A percentile compares a stretch with the other conserved stretches of the same genome.
Evolutionary conservation across 2,113 vertebrate genomes (phyloP).

Genomic region (Brachionichthys hirsutus): DNA sequence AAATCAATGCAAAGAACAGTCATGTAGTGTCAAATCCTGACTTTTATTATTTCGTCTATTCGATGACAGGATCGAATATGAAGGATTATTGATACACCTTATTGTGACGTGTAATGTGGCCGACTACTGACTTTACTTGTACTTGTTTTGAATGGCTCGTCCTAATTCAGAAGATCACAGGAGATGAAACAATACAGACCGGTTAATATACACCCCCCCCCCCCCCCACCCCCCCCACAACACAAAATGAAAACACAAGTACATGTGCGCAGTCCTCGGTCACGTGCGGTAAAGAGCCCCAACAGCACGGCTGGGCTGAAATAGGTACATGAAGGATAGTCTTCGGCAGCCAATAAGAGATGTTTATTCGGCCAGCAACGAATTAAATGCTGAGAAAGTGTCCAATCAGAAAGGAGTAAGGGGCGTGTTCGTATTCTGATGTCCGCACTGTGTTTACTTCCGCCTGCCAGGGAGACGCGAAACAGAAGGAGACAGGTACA

Average conservation of each 20-base stretch:
- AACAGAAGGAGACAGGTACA: slow-evolving; percentile 7
- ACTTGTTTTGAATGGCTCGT: too few relatives aligned
- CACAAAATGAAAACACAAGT: slow-evolving; percentile 74
- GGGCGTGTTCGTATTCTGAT: slow-evolving; percentile 32
- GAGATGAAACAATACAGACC: too few relatives aligned
- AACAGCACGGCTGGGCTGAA: slow-evolving; percentile 57
- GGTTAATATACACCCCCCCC: too few relatives aligned
- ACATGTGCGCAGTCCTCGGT: slow-evolving; percentile 70
- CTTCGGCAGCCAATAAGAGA: slow-evolving; percentile 54
- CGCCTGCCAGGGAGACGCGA: slow-evolving; percentile 52
- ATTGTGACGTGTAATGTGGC: too few relatives aligned
- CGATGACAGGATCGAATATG: too few relatives aligned
- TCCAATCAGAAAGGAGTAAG: slow-evolving; percentile 63
- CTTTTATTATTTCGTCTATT: too few relatives aligned
- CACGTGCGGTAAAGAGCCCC: slow-evolving; percentile 70
- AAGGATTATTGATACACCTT: too few relatives aligned
- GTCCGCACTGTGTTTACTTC: slow-evolving; percentile 75
- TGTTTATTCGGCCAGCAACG: slow-evolving; percentile 69
- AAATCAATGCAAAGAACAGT: too few relatives aligned
- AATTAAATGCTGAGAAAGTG: slow-evolving; percentile 33
- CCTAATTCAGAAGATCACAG: too few relatives aligned
- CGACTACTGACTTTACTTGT: too few relatives aligned
- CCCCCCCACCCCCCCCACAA: slow-evolving; percentile 30
- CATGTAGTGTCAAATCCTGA: too few relatives aligned
- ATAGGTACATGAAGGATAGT: slow-evolving; percentile 52